phyloP scores from a whole-genome alignment of 2,113 vertebrate species.

The Lycocorax pyrrhopterus region DNA sequence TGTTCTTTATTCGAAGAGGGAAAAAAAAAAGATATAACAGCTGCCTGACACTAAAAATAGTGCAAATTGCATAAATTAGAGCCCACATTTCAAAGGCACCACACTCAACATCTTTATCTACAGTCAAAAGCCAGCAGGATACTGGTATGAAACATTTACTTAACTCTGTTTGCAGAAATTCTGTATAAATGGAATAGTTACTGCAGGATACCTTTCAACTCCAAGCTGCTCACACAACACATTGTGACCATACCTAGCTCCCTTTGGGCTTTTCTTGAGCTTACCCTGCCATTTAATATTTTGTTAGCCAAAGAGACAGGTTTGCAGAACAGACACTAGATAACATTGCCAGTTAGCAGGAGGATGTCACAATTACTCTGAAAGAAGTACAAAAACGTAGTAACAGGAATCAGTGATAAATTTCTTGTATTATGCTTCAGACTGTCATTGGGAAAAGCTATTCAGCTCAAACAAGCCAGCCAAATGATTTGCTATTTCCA shows the following conservation, averaged over 20 bases:
- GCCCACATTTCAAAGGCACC: conserved; percentile 43
- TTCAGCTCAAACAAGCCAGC: not conserved
- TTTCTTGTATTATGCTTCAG: conserved; percentile 22
- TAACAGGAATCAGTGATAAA: conserved; percentile 50
- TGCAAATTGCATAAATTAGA: conserved; percentile 62
- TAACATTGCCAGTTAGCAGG: conserved; percentile 61
- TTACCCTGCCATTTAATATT: conserved; percentile 67
- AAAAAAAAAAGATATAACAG: conserved; percentile 22
- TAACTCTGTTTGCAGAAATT: conserved; percentile 69
- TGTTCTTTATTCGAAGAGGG: conserved; percentile 19
- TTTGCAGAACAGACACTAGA: conserved; percentile 54
- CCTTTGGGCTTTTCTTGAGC: conserved; percentile 68
- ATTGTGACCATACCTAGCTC: conserved; percentile 59
- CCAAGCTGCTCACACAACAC: conserved; percentile 64
- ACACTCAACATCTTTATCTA: conserved; percentile 60
- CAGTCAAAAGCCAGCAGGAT: conserved; percentile 68
- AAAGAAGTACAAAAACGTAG: conserved; percentile 47
- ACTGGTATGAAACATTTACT: conserved; percentile 62
- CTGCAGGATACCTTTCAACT: conserved; percentile 72
- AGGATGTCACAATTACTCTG: conserved; percentile 37
- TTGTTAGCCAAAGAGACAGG: conserved; percentile 56
- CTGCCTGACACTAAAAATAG: conserved; percentile 67
- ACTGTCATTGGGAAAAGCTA: conserved; percentile 32
- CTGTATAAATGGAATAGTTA: conserved; percentile 69
- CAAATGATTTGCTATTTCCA: conserved; percentile 34